These are phyloP conservation scores for Sussaba pulchella DNA, from an alignment of 2,888 invertebrate species.

Conservation along the genomic window DNA sequence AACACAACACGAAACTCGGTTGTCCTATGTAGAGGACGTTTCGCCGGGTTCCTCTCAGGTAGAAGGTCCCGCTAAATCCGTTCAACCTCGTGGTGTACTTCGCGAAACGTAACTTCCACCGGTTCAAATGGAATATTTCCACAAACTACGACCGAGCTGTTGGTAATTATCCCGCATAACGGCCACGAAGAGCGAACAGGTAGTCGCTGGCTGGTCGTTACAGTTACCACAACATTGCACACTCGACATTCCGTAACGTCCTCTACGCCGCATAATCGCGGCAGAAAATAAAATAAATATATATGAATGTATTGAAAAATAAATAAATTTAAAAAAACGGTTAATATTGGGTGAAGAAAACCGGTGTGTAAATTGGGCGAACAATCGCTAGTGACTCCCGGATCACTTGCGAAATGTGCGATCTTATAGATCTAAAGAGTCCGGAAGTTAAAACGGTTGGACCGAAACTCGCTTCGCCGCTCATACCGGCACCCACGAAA, in stretches of 20 bases:
- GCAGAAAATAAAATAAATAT: too few relatives aligned
- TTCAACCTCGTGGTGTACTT: not conserved
- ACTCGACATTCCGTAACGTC: not conserved
- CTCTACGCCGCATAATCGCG: too few relatives aligned
- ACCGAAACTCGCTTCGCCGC: constrained; percentile 76
- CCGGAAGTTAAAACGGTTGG: constrained; percentile 70
- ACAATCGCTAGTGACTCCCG: not conserved
- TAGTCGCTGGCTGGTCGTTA: constrained; percentile 3
- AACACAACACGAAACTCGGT: constrained; percentile 12
- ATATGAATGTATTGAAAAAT: too few relatives aligned
- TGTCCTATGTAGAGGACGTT: constrained; percentile 32
- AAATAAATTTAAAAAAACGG: not conserved
- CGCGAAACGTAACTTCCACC: not conserved
- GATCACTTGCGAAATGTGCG: constrained; percentile 74
- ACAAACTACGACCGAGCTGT: not conserved
- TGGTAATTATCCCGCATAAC: not conserved
- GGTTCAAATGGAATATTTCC: constrained; percentile 1
- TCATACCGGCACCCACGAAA: constrained; percentile 74
- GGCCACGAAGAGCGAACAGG: constrained; percentile 2
- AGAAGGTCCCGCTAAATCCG: not conserved
- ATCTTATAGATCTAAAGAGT: constrained; percentile 79
- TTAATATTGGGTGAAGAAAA: too few relatives aligned
- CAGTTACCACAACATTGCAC: not conserved
- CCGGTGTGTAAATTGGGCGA: too few relatives aligned
- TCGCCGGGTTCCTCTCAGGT: constrained; percentile 14